These are phyloP conservation scores for Dexiosoma caninum DNA, from an alignment of 2,888 invertebrate species.

Conservation along the genomic window DNA sequence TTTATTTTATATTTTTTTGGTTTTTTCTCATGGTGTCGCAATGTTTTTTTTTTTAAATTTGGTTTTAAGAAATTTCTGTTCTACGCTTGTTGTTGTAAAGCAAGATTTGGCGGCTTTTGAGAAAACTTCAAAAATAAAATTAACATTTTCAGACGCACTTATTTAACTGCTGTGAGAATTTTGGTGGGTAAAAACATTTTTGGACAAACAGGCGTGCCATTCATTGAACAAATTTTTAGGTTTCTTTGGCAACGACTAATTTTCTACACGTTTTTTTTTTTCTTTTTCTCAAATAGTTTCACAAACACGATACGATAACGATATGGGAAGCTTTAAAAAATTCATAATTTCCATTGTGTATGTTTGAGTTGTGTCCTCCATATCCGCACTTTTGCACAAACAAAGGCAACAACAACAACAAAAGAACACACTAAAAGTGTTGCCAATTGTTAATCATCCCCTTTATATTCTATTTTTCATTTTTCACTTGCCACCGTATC, in stretches of 20 bases:
- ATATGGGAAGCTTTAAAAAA: slow-evolving; percentile 15
- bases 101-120: neutral
- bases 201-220: slow-evolving; percentile 13
- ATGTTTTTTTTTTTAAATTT: neutral
- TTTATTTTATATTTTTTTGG: slow-evolving; percentile 6
- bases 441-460: slow-evolving; percentile 43
- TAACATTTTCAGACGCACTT: neutral
- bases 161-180: neutral
- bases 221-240: slow-evolving; percentile 9
- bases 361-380: neutral
- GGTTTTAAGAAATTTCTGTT: neutral
- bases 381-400: neutral
- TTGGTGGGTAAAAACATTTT: no score
- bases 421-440: slow-evolving; percentile 22
- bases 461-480: neutral
- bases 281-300: neutral
- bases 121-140: neutral
- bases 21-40: slow-evolving; percentile 2
- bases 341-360: slow-evolving; percentile 15
- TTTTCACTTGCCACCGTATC: slow-evolving; percentile 36
- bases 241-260: slow-evolving; percentile 42
- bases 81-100: neutral
- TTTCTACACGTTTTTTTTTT: neutral
- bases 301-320: slow-evolving; percentile 22
- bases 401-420: neutral